Evolutionary conservation across 2,113 vertebrate species (phyloP).

Genomic region (Cottus gobio): DNA sequence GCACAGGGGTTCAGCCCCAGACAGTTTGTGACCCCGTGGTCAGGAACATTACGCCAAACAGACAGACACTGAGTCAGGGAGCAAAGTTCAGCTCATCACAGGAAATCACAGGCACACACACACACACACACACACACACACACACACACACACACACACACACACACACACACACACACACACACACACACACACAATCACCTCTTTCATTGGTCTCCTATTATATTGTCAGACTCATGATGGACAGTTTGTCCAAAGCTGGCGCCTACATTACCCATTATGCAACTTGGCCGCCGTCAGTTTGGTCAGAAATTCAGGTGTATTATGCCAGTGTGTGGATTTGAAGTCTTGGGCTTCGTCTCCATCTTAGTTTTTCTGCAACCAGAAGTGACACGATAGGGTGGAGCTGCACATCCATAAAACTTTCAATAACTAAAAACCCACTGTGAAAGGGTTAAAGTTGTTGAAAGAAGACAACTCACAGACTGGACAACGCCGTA

Average conservation of each 20-base stretch:
- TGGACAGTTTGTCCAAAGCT: neutral
- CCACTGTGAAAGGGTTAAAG: neutral
- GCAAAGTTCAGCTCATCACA: constrained; percentile 59
- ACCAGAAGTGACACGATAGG: neutral
- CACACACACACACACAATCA: neutral
- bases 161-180: neutral
- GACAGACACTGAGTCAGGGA: constrained; percentile 59
- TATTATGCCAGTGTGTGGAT: neutral
- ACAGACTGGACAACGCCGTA: neutral
- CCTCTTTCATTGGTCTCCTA: neutral
- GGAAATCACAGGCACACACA: constrained; percentile 28
- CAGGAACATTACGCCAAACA: constrained; percentile 52
- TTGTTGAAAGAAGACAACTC: neutral
- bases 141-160: neutral
- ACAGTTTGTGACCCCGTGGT: constrained; percentile 50
- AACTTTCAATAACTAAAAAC: neutral
- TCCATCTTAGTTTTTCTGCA: neutral
- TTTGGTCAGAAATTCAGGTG: neutral
- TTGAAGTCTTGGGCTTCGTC: neutral
- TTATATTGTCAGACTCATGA: neutral
- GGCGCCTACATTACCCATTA: neutral
- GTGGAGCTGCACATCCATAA: neutral
- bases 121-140: neutral
- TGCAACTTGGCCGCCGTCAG: neutral
- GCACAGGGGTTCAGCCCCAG: constrained; percentile 29